Conservation (phyloP, 2,888 invertebrate genomes). For the Acanthosepion pharaonis region DNA sequence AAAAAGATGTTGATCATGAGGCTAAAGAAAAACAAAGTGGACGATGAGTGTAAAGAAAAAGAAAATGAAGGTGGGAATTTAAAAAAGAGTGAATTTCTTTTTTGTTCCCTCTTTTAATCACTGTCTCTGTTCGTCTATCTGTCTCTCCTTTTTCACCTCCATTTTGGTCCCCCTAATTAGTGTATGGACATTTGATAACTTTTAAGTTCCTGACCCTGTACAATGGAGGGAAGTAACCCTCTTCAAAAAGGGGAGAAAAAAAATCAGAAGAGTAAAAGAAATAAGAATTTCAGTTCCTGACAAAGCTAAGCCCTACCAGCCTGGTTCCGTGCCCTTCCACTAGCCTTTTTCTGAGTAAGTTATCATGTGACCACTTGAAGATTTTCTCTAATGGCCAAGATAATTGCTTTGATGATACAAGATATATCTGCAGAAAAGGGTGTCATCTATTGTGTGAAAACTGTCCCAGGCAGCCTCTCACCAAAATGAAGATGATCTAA, state of each 20-base stretch:
- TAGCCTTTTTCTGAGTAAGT: background rate
- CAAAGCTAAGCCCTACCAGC: background rate
- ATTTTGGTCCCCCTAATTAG: background rate
- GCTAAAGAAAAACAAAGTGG: background rate
- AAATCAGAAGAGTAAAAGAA: background rate
- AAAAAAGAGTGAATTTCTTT: background rate
- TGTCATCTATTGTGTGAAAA: slow-evolving; percentile 23
- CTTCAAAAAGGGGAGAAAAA: background rate
- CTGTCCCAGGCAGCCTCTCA: slow-evolving; percentile 22
- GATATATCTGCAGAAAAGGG: background rate
- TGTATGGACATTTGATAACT: background rate
- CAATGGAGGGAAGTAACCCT: background rate
- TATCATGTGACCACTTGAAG: slow-evolving; percentile 33
- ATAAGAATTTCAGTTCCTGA: background rate
- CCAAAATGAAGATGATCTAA: background rate
- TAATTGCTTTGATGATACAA: background rate
- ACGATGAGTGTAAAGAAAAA: background rate
- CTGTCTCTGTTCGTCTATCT: background rate
- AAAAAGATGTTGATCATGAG: background rate
- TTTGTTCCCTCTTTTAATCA: background rate
- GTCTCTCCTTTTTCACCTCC: background rate
- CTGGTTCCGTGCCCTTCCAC: background rate
- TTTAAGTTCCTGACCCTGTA: background rate
- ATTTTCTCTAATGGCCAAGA: background rate
- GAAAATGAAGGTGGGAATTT: background rate